Conservation (phyloP, 2,113 vertebrate species). For the Carollia perspicillata region DNA sequence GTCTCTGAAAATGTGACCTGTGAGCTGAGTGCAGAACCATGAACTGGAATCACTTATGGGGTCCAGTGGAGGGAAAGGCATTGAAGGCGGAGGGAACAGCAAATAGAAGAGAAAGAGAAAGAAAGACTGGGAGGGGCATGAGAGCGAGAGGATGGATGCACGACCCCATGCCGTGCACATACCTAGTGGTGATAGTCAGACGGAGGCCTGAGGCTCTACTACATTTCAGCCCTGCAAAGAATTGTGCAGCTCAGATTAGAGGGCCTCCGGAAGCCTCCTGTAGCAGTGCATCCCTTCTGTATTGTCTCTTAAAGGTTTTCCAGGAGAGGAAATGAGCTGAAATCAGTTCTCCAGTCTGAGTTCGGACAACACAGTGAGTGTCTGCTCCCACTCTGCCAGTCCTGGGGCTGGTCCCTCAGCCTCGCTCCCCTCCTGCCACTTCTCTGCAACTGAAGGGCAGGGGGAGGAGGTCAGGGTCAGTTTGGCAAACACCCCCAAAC, state of each 20-base stretch:
- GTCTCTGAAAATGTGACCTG: not conserved
- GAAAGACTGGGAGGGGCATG: not conserved
- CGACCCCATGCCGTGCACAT: not conserved
- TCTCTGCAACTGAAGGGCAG: not conserved
- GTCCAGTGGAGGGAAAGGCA: not conserved
- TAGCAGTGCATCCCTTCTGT: no score
- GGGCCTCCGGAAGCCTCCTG: not conserved
- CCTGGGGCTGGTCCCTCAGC: not conserved
- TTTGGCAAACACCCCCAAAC: not conserved
- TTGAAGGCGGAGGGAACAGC: not conserved
- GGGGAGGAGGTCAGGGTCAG: not conserved
- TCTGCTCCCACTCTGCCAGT: not conserved
- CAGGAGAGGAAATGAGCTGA: not conserved
- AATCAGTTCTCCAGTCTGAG: not conserved
- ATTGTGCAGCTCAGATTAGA: not conserved
- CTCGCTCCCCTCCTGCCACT: not conserved
- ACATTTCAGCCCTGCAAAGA: not conserved
- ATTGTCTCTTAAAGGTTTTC: not conserved
- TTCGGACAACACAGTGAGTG: not conserved
- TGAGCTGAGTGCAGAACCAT: not conserved
- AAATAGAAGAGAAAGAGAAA: not conserved
- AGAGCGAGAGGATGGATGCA: not conserved
- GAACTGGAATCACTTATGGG: not conserved
- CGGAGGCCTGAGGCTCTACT: not conserved
- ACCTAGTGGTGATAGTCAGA: fast-evolving